These are phyloP conservation scores for Aepyceros melampus DNA, from an alignment of 2,113 vertebrate genomes.

Conservation along the genomic window DNA sequence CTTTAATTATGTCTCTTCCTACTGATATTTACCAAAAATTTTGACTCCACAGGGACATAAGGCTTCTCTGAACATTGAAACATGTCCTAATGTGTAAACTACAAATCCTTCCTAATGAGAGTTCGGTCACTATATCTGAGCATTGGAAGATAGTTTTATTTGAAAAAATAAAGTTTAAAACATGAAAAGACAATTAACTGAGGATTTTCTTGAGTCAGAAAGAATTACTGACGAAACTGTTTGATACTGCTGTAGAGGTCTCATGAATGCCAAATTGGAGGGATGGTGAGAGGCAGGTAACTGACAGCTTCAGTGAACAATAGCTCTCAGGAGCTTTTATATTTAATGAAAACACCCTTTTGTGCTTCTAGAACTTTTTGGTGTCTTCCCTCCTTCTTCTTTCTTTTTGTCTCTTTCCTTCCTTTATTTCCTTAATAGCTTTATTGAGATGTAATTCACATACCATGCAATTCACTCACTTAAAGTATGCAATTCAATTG, in stretches of 20 bases:
- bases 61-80: background rate
- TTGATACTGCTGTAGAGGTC: background rate
- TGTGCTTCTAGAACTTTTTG: background rate
- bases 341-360: background rate
- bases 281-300: background rate
- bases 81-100: background rate
- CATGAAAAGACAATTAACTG: background rate
- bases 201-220: background rate
- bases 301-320: background rate
- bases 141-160: background rate
- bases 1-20: background rate
- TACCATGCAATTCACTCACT: background rate
- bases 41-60: background rate
- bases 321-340: background rate
- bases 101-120: background rate
- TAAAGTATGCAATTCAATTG: background rate
- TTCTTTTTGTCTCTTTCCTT: background rate
- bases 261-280: background rate
- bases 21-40: background rate
- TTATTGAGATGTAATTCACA: background rate
- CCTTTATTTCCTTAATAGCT: background rate
- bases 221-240: background rate
- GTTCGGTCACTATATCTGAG: background rate
- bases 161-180: slow-evolving; percentile 6
- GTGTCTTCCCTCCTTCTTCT: background rate